Percentiles rank a stretch among this genome's conserved stretches.
Conservation (phyloP, 1,140 invertebrate species). For the Ostrea edulis region DNA sequence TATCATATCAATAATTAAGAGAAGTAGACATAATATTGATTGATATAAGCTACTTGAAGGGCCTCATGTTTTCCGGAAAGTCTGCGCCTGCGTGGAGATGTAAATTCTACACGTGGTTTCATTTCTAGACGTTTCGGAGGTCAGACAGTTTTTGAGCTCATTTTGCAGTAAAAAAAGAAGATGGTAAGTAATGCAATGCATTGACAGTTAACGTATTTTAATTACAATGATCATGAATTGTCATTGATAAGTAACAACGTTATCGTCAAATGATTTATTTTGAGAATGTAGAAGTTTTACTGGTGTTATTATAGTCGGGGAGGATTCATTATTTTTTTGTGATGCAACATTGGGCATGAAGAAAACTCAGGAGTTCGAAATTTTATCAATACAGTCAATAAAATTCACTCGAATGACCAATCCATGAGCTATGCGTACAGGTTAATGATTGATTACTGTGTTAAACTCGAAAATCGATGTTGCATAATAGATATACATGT, state of each 20-base stretch:
- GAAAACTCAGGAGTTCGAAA: not conserved
- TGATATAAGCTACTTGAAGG: not conserved
- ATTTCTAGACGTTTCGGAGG: conserved; percentile 29
- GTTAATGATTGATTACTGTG: not conserved
- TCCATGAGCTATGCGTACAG: not conserved
- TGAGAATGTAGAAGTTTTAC: not conserved
- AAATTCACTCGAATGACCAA: no score
- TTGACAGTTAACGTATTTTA: not conserved
- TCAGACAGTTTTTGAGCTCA: not conserved
- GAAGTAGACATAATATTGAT: not conserved
- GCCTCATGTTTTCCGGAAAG: not conserved
- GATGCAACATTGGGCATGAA: conserved; percentile 7
- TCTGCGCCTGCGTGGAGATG: not conserved
- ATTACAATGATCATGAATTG: not conserved
- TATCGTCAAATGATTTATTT: no score
- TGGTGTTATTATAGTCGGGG: not conserved
- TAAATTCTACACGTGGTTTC: conserved; percentile 28
- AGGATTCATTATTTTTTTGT: conserved; percentile 15
- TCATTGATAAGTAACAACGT: no score
- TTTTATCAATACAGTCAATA: no score
- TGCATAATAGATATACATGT: no score
- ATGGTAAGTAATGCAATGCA: not conserved
- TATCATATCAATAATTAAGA: not conserved
- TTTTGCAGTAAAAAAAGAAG: not conserved
- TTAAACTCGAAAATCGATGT: no score